Evolutionary conservation across 1,140 invertebrate species (phyloP).

Genomic region (Zaprionus inermis): DNA sequence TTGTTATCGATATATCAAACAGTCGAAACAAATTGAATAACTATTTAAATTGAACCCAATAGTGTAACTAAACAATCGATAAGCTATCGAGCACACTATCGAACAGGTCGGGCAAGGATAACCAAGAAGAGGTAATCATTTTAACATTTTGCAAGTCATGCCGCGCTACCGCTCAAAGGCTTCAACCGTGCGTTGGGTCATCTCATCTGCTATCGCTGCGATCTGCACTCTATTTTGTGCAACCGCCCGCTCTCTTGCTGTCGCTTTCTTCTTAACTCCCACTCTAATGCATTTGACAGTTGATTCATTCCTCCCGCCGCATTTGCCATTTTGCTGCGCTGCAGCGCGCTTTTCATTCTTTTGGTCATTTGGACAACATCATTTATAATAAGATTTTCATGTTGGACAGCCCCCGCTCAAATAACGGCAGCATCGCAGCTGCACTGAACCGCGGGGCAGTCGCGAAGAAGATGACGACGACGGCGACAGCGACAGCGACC

Average conservation of each 20-base stretch:
- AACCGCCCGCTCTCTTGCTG: neutral
- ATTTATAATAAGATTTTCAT: constrained; percentile 74
- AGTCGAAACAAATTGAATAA: neutral
- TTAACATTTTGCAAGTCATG: constrained; percentile 19
- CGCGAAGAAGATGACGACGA: neutral
- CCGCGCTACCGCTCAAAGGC: neutral
- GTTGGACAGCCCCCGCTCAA: constrained; percentile 36
- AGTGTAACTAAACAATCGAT: neutral
- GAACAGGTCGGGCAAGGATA: neutral
- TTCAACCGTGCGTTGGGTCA: constrained; percentile 3
- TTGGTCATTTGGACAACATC: constrained; percentile 54
- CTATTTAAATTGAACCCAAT: neutral
- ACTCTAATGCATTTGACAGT: constrained; percentile 1
- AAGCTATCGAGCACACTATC: neutral
- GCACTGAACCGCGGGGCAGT: constrained; percentile 12
- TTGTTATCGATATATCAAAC: neutral
- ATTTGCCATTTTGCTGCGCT: constrained; percentile 9
- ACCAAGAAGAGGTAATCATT: constrained; percentile 9
- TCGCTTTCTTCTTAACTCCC: neutral
- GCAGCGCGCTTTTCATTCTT: constrained; percentile 25
- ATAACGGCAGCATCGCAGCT: constrained; percentile 12
- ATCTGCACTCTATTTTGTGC: constrained; percentile 4
- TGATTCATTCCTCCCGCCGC: constrained; percentile 4
- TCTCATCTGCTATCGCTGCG: constrained; percentile 11
- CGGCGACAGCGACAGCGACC: neutral